Base-by-base conservation (phyloP, 2,797 vertebrate genomes). In the Urophycis tenuis region DNA sequence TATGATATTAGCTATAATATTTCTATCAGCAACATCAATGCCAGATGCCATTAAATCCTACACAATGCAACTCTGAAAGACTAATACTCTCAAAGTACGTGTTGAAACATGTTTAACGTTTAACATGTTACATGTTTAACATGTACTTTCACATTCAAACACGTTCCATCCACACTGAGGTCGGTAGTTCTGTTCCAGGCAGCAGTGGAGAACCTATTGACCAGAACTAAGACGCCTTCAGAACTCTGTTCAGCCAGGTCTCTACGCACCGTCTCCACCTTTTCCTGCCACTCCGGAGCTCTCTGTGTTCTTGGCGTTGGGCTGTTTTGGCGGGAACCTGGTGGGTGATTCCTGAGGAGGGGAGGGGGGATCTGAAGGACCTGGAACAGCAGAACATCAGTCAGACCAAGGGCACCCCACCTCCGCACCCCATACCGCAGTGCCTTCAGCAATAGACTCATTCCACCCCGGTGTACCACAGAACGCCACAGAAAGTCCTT, bases 301-400 rank as follows among this genome's bases (percentile, higher is more conserved):
- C 5, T 93, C 95, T 88, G 95, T 95, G 81, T 91, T 90, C 0
- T 94, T 95, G 79, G 92, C 92, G 76, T 95, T 95, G 71, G 93
- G 90, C 85, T 93, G 91, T 80, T 92, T 92, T 35, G 96, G 95
- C 0, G 96, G 94, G 75, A 92, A 95, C 89, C 91, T 93, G 74
- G 95, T 98, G 78, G 96, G 95, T 0, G 93, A 93, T 87, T 95
- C 93, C 91, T 94, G 93, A 74, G 94, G 89, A 1, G 81, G 84
- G 81, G 94, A 92, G 82, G 92, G 92, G 70, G 94, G 88, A 19
- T 95, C 95, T 85, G 93, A 94, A 17, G 95, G 93, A 92, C 93
- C 96, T 99, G 91, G 71, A 87, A 89, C 76, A 89, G 86, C 91
- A 84, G 83, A 80, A 60, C 60, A 77, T 75, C 74, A 75, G 76